Evolutionary conservation across 2,113 vertebrate genomes (phyloP).

Genomic region (Pteropus alecto): DNA sequence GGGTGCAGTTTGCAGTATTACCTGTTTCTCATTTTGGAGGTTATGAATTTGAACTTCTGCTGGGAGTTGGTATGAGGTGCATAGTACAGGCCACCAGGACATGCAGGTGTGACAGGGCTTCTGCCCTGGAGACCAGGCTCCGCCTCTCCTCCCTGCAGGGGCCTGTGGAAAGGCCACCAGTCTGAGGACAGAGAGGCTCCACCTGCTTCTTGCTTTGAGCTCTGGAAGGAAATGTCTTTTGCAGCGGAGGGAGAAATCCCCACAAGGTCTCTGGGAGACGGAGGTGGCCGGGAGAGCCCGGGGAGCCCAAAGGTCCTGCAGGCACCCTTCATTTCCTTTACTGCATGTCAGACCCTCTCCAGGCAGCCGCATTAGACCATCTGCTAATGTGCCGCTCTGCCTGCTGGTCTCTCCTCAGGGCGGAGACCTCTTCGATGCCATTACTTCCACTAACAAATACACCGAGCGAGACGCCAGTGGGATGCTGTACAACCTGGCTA

Average conservation of each 20-base stretch:
- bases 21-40: not conserved
- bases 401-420: constrained; percentile 86
- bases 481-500: constrained; percentile 98
- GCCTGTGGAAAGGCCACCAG: not conserved
- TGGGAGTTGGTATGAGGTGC: not conserved
- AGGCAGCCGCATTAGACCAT: not conserved
- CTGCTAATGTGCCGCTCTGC: constrained; percentile 26
- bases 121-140: not conserved
- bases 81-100: not conserved
- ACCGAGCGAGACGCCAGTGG: constrained; percentile 97
- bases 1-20: not conserved
- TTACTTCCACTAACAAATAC: constrained; percentile 98
- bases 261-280: not conserved
- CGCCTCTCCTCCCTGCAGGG: not conserved
- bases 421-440: constrained; percentile 98
- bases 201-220: not conserved
- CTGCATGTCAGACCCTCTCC: not conserved
- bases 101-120: not conserved
- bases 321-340: not conserved
- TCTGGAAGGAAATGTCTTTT: not conserved
- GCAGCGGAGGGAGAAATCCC: not conserved
- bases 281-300: not conserved
- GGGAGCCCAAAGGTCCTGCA: too few species aligned
- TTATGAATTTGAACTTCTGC: not conserved
- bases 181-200: too few species aligned